Conservation (phyloP, 2,888 invertebrate species). For the Cybosia mesomella region DNA sequence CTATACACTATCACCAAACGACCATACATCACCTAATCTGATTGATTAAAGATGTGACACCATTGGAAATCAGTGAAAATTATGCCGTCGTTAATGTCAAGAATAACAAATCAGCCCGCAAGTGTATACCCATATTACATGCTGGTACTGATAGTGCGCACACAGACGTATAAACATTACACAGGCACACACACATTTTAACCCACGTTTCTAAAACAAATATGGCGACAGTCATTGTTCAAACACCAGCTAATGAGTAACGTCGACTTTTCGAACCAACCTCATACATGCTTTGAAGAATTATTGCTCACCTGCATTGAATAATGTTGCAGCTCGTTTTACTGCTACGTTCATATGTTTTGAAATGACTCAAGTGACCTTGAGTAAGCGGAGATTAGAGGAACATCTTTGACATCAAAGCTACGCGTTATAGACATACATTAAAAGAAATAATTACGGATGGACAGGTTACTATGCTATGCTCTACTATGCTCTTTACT, state of each 20-base stretch:
- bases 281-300: slow-evolving; percentile 9
- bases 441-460: background rate
- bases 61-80: slow-evolving; percentile 4
- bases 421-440: background rate
- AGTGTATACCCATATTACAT: slow-evolving; percentile 21
- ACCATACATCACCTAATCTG: background rate
- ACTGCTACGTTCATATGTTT: background rate
- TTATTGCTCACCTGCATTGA: slow-evolving; percentile 17
- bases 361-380: background rate
- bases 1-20: background rate
- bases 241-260: slow-evolving; percentile 48
- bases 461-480: too few species aligned
- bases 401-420: background rate
- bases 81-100: slow-evolving; percentile 7
- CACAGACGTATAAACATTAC: slow-evolving; percentile 1
- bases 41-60: background rate
- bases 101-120: slow-evolving; percentile 32
- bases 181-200: slow-evolving; percentile 23
- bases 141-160: slow-evolving; percentile 47
- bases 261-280: slow-evolving; percentile 34
- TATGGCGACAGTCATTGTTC: slow-evolving; percentile 54
- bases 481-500: too few species aligned
- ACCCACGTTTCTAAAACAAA: slow-evolving; percentile 34
- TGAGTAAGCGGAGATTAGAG: background rate
- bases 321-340: slow-evolving; percentile 12